Evolutionary conservation across 2,797 vertebrate genomes (phyloP), one percentile per base, ranked within the genome.

Genomic region (Distichodus sexfasciatus): DNA sequence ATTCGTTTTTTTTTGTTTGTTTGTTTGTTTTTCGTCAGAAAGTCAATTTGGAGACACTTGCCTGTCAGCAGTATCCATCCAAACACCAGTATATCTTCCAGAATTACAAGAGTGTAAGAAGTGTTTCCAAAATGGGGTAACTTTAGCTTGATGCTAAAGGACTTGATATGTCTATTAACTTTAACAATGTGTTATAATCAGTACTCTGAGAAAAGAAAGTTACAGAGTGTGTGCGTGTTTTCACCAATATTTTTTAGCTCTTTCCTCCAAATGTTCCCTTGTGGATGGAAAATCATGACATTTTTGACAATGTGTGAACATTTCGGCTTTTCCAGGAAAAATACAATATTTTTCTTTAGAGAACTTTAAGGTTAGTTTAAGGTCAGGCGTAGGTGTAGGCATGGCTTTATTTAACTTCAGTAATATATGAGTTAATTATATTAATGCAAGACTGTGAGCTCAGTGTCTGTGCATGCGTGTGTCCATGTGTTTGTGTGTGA

Each of bases 1-100:
- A 63, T 55, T 64, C 63, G 36, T 71, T 63, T 53, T 54, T 53
- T 31, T n/a, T n/a, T n/a, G n/a, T n/a, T n/a, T n/a, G n/a, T n/a
- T n/a, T n/a, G n/a, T n/a, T n/a, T n/a, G n/a, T n/a, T n/a, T 12
- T 51, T 54, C 58, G 17, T 47, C 60, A 64, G 60, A 19, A 0
- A 64, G 60, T 51, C 29, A 62, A 64, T 57, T 47, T 53, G 17
- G 15, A 47, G 41, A 31, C 68, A 47, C 35, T 63, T 19, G 40
- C 51, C 51, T 57, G 51, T 8, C 3, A 57, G 29, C 29, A 14
- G 21, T 46, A 23, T 57, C 64, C 38, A 5, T 68, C 23, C 53
- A 58, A 68, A 66, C 50, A 46, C 19, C 43, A 59, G 33, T 29
- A 28, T 19, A 43, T 26, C 35, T 35, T 36, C n/a, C 41, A 58